Conservation (phyloP, 92 coral and sea anemone genomes). For the Palythoa caribaeorum region DNA sequence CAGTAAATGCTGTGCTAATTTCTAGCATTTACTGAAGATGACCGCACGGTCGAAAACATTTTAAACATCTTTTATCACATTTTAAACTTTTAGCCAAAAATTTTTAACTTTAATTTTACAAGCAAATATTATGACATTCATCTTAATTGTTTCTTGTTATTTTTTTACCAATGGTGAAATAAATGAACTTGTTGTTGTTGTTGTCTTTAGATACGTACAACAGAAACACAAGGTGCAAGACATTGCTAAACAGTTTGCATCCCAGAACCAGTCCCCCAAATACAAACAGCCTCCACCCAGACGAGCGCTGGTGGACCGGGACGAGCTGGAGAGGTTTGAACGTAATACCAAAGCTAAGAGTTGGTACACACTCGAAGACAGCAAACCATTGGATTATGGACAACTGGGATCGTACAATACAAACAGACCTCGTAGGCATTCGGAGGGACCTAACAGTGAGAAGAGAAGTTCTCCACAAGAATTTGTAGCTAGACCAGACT, state of each 20-base stretch:
- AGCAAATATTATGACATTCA: too few relatives aligned
- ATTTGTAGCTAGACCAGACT: constrained; percentile 12
- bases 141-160: too few relatives aligned
- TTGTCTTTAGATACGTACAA: constrained; percentile 14
- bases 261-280: constrained; percentile 64
- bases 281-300: constrained; percentile 69
- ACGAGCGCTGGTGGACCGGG: constrained; percentile 81
- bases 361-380: constrained; percentile 69
- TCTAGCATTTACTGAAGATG: too few relatives aligned
- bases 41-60: too few relatives aligned
- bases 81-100: too few relatives aligned
- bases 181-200: too few relatives aligned
- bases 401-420: constrained; percentile 33
- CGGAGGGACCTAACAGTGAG: constrained; percentile 9
- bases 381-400: constrained; percentile 23
- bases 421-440: constrained; percentile 34
- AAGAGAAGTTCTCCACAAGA: constrained; percentile 7
- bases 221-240: constrained; percentile 66
- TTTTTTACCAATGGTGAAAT: too few relatives aligned
- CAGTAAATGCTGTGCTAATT: too few relatives aligned
- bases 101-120: too few relatives aligned
- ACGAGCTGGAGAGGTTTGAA: constrained; percentile 78
- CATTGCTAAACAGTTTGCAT: constrained; percentile 70
- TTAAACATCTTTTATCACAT: too few relatives aligned
- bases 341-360: constrained; percentile 67